Evolutionary conservation across 2,113 vertebrate genomes (phyloP).

Genomic region (Prietella phreatophila): DNA sequence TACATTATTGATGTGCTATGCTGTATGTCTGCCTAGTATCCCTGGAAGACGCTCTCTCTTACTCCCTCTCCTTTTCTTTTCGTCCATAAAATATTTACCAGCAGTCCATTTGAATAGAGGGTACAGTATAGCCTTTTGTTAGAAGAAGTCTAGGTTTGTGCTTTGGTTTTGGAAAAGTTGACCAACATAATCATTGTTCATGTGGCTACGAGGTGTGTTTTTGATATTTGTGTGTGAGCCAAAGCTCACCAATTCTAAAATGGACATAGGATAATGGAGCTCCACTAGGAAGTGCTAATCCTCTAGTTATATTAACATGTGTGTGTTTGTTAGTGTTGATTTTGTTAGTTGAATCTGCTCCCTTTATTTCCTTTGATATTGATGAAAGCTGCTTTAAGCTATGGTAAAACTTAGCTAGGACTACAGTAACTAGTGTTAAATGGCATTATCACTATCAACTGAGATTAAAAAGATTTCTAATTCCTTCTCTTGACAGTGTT

Average conservation of each 20-base stretch:
- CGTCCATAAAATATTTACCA: conserved; percentile 71
- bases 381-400: neutral
- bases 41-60: conserved; percentile 39
- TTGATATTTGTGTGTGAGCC: neutral
- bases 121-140: conserved; percentile 6
- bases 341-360: neutral
- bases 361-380: neutral
- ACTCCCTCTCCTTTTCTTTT: conserved; percentile 34
- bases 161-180: conserved; percentile 23
- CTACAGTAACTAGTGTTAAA: neutral
- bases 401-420: neutral
- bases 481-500: neutral
- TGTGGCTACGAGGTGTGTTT: conserved; percentile 3
- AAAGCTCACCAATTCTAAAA: neutral
- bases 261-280: neutral
- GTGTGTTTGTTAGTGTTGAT: neutral
- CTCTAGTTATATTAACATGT: neutral
- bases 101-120: neutral
- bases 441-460: no score
- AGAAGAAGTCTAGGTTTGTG: neutral
- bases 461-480: neutral
- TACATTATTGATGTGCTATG: conserved; percentile 71
- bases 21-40: conserved; percentile 53
- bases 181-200: neutral
- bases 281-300: neutral